Conservation (phyloP, 2,797 vertebrate genomes). For the Masticophis lateralis region DNA sequence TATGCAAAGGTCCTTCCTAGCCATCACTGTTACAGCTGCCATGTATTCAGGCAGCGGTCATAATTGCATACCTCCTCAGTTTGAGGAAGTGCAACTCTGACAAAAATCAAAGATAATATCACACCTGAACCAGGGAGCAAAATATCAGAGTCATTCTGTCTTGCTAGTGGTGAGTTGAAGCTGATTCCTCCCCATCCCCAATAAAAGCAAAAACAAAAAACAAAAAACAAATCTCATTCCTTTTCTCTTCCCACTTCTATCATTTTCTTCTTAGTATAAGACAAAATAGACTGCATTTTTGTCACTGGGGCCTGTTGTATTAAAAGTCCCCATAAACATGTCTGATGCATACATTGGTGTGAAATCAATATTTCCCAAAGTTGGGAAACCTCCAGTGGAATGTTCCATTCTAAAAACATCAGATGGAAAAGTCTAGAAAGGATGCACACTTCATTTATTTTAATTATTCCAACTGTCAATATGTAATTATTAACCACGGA, state of each 20-base stretch:
- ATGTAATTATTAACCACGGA: neutral
- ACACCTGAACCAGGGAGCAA: neutral
- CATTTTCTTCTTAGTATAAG: neutral
- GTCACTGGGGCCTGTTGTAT: neutral
- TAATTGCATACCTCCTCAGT: neutral
- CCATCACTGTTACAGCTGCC: neutral
- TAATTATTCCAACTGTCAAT: neutral
- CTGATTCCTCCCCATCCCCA: neutral
- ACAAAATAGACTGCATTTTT: neutral
- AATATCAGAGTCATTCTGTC: neutral
- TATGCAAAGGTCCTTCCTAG: neutral
- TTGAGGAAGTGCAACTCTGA: neutral
- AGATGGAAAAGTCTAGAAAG: neutral
- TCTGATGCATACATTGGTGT: neutral
- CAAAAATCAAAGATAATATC: neutral
- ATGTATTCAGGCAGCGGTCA: neutral
- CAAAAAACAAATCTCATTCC: neutral
- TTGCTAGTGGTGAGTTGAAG: neutral
- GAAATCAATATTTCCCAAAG: neutral
- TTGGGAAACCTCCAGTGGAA: neutral
- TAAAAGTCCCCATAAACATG: neutral
- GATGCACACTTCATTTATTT: neutral
- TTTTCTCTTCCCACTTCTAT: neutral
- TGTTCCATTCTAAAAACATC: neutral
- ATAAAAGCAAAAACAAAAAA: too few species aligned